Evolutionary conservation across 2,888 invertebrate genomes (phyloP).

Genomic region (Lochmaea crataegi): DNA sequence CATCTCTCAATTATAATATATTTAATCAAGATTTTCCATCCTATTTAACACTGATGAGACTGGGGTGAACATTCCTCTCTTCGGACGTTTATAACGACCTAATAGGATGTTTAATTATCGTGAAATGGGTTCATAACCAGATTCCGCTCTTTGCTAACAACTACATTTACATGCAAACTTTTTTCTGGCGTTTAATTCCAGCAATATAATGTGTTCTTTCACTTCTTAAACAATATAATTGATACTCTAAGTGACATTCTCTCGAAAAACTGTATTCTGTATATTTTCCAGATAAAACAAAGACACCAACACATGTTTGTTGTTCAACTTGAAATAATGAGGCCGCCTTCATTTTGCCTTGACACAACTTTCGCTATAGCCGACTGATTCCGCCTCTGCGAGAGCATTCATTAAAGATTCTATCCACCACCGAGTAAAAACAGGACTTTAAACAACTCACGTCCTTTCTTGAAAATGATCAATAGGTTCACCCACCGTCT

Average conservation of each 20-base stretch:
- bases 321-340: not conserved
- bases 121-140: not conserved
- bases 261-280: too few relatives aligned
- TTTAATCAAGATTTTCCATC: too few relatives aligned
- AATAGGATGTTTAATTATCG: conserved; percentile 6
- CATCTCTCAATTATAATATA: too few relatives aligned
- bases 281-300: too few relatives aligned
- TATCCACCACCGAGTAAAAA: conserved; percentile 11
- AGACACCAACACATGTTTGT: not conserved
- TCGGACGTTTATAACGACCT: not conserved
- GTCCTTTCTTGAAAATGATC: conserved; percentile 31
- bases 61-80: too few relatives aligned
- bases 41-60: too few relatives aligned
- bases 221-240: too few relatives aligned
- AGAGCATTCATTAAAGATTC: conserved; percentile 7
- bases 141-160: not conserved
- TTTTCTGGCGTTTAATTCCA: too few relatives aligned
- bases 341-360: not conserved
- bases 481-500: conserved; percentile 17
- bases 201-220: too few relatives aligned
- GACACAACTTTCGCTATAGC: not conserved
- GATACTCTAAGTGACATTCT: too few relatives aligned
- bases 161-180: too few relatives aligned
- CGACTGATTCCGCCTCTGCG: not conserved
- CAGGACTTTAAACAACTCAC: conserved; percentile 25